These are phyloP conservation scores for Drosophila longiperda DNA, from an alignment of 2,888 invertebrate genomes.

Conservation along the genomic window DNA sequence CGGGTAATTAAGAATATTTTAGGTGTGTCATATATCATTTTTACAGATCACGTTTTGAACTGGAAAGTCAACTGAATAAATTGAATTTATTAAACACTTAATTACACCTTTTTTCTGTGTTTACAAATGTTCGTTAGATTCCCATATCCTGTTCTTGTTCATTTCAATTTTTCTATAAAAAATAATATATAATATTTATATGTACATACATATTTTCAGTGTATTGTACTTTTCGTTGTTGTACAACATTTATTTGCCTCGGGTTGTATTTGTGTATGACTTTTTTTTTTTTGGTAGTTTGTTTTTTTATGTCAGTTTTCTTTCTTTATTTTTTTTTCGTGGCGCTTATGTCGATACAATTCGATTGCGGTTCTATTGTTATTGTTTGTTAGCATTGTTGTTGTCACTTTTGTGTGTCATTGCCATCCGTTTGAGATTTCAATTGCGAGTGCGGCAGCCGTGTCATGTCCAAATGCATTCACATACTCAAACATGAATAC, in stretches of 20 bases:
- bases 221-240: slow-evolving; percentile 20
- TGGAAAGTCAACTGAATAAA: neutral
- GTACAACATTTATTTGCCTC: neutral
- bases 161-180: neutral
- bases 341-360: slow-evolving; percentile 61
- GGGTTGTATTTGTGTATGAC: neutral
- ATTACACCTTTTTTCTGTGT: neutral
- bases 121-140: neutral
- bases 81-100: neutral
- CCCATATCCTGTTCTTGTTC: neutral
- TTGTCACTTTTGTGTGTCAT: slow-evolving; percentile 74
- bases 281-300: slow-evolving; percentile 1
- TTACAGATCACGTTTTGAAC: neutral
- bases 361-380: slow-evolving; percentile 69
- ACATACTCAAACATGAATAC: slow-evolving; percentile 14
- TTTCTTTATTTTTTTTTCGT: slow-evolving; percentile 17
- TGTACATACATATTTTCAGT: neutral
- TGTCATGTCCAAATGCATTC: slow-evolving; percentile 60
- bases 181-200: neutral
- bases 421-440: slow-evolving; percentile 74
- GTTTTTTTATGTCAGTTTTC: slow-evolving; percentile 2
- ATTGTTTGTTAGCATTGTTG: slow-evolving; percentile 39
- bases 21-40: neutral
- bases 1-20: slow-evolving; percentile 1
- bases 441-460: slow-evolving; percentile 55